Conservation (phyloP, 2,797 vertebrate genomes). For the Catharus ustulatus region DNA sequence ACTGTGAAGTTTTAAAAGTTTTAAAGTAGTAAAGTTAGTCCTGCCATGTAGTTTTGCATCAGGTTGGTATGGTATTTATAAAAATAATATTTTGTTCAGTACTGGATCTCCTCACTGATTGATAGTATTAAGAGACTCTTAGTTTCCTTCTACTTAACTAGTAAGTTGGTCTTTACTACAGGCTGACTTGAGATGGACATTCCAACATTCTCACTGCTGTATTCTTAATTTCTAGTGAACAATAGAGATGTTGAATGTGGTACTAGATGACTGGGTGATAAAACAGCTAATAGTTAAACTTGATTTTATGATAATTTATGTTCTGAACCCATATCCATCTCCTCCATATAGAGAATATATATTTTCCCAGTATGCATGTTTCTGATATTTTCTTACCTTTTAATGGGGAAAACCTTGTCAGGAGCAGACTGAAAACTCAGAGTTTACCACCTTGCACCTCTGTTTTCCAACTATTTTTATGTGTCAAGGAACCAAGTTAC, state of each 20-base stretch:
- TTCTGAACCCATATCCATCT: neutral
- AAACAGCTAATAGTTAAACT: neutral
- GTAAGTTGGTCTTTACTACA: neutral
- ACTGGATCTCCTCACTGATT: neutral
- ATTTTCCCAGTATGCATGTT: neutral
- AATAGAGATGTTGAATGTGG: neutral
- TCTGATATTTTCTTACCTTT: neutral
- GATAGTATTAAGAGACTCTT: neutral
- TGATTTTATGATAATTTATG: neutral
- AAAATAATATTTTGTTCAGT: neutral
- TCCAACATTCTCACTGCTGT: neutral
- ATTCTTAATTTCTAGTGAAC: neutral
- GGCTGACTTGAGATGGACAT: neutral
- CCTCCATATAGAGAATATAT: neutral
- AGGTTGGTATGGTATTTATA: neutral
- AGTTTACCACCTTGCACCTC: neutral
- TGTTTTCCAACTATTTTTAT: neutral
- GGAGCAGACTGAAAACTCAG: neutral
- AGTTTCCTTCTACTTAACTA: neutral
- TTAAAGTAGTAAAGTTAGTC: neutral
- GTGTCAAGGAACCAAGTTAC: neutral
- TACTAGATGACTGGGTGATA: neutral
- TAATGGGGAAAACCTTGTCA: neutral
- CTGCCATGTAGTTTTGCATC: neutral
- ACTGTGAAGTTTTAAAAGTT: neutral